Evolutionary conservation across 2,113 vertebrate genomes (phyloP).

Genomic region (Azemiops feae): DNA sequence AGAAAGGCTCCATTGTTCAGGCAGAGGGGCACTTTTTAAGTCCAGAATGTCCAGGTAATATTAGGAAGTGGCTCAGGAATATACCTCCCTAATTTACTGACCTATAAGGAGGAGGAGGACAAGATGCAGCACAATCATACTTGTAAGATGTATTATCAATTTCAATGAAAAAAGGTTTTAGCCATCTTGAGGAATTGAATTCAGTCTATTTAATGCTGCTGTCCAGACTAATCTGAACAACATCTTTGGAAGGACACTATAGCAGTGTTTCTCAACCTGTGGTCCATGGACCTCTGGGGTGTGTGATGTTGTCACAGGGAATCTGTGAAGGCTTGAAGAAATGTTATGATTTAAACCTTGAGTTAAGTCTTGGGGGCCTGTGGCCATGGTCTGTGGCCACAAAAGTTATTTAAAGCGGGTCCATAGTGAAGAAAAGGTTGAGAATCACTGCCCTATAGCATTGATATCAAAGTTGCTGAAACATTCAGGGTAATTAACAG

Average conservation of each 20-base stretch:
- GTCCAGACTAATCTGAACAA: background rate
- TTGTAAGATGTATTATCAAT: background rate
- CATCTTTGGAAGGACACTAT: background rate
- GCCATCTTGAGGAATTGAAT: background rate
- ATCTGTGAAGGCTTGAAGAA: background rate
- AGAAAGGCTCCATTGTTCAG: background rate
- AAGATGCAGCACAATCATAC: background rate
- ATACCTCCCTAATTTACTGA: background rate
- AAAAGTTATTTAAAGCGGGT: no score
- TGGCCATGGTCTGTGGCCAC: no score
- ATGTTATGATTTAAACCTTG: background rate
- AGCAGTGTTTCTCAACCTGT: background rate
- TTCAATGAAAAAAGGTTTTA: background rate
- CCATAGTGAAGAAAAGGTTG: background rate
- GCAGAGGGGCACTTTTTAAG: background rate
- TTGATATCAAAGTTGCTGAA: background rate
- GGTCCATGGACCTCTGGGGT: background rate
- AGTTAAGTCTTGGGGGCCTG: background rate
- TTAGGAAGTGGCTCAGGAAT: background rate
- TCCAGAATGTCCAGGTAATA: background rate
- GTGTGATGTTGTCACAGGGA: background rate
- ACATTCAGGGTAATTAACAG: background rate
- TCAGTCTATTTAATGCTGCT: background rate
- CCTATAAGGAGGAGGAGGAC: background rate
- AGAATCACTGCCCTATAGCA: background rate